Base-by-base conservation (phyloP, 2,113 vertebrate genomes). In the Macquaria australasica region DNA sequence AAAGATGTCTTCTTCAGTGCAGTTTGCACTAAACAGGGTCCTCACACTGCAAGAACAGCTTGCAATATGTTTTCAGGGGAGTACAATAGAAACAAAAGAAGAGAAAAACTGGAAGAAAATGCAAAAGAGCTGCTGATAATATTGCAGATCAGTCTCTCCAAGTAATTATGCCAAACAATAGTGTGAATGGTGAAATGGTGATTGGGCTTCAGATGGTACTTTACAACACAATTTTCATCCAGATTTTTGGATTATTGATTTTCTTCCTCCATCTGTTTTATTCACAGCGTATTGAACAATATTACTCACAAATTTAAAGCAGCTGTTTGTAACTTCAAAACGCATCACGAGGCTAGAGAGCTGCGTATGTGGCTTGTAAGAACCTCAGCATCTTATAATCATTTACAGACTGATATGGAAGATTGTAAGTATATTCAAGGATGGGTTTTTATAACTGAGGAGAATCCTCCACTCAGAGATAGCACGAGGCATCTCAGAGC, bases 381-480 rank as follows among this genome's bases (percentile, higher is more conserved):
- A 70, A 45, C 43, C 48, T 74, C 56, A 14, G 56, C 45, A 20
- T 41, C 15, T 14, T 21, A 51, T 64, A 69, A 63, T 53, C 39
- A 60, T 7, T 34, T 2, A 12, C 64, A 80, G 70, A 51, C 37
- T 64, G 11, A 45, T 23, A 23, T 73, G 8, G 16, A 20, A 53
- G 34, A 68, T 5, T 8, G 21, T 55, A 7, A 14, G 3, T 68
- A 6, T 43, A 56, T 28, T 5, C 1, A 23, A 18, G 34, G 58
- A 71, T 48, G 21, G 55, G 41, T 55, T 60, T n/a, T 45, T 67
- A 74, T 43, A n/a, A 43, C 68, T 16, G 55, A 76, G 69, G 48
- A 81, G 71, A 70, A 66, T 81, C 79, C 66, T 70, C 58, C 20
- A 15, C 51, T 64, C 84, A 14, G 31, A 68, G 73, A 64, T 39